These are phyloP conservation scores for Bufo bufo DNA, from an alignment of 2,113 vertebrate genomes.

Conservation along the genomic window DNA sequence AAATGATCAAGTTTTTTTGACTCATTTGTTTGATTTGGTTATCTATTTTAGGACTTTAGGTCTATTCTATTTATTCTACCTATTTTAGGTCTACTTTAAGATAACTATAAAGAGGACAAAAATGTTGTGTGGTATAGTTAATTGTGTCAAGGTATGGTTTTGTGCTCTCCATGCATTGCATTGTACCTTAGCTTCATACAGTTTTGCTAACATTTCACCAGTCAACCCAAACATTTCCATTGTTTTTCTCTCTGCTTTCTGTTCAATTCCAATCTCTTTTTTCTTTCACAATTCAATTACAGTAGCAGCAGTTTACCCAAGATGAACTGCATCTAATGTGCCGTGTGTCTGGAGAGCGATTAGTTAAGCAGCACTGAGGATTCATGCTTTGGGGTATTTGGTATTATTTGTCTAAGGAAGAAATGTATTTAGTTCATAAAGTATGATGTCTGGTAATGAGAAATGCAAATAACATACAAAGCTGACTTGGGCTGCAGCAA, in stretches of 20 bases:
- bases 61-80: too few relatives aligned
- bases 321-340: conserved; percentile 34
- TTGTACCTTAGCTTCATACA: background rate
- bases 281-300: conserved; percentile 22
- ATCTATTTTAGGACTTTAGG: too few relatives aligned
- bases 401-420: background rate
- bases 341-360: background rate
- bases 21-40: too few relatives aligned
- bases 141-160: background rate
- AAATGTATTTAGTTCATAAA: conserved; percentile 12
- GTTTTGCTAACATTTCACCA: background rate
- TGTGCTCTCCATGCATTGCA: background rate
- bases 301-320: conserved; percentile 2
- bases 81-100: too few relatives aligned
- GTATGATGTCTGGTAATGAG: conserved; percentile 10
- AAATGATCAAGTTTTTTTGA: too few relatives aligned
- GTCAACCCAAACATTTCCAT: background rate
- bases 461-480: conserved; percentile 23
- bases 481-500: background rate
- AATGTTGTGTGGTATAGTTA: background rate
- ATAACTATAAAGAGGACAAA: background rate
- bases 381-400: conserved; percentile 24
- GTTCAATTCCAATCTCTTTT: background rate
- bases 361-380: conserved; percentile 13
- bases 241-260: background rate